Evolutionary conservation across 2,888 invertebrate genomes (phyloP).

Genomic region (Tuberolachnus salignus): DNA sequence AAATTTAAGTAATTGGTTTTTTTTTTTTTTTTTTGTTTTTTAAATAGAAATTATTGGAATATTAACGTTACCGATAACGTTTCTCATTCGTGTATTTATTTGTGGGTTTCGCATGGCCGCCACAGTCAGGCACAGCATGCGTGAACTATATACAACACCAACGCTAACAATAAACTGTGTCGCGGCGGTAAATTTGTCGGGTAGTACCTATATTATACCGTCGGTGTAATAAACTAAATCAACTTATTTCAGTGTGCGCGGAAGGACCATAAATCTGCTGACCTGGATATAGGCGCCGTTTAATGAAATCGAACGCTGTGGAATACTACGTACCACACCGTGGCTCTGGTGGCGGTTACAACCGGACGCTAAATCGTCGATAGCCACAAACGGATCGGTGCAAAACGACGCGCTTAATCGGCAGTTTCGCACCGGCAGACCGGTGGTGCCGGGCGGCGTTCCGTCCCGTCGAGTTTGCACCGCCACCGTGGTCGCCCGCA

Average conservation of each 20-base stretch:
- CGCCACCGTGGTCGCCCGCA: not conserved
- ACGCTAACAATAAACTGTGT: no score
- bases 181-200: no score
- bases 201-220: not conserved
- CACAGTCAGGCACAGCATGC: no score
- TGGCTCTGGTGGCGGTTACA: not conserved
- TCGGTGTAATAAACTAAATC: slow-evolving; percentile 18
- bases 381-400: not conserved
- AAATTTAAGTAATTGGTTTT: no score
- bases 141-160: no score
- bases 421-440: not conserved
- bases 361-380: slow-evolving; percentile 22
- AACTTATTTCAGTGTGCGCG: not conserved
- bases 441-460: not conserved
- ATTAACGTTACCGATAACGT: no score
- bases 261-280: not conserved
- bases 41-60: no score
- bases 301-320: slow-evolving; percentile 22
- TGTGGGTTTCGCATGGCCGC: no score
- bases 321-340: not conserved
- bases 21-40: no score
- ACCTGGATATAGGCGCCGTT: not conserved
- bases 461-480: not conserved
- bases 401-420: slow-evolving; percentile 9
- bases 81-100: no score